Base-by-base conservation (phyloP, 1,140 invertebrate species). In the Saccostrea glomerata region DNA sequence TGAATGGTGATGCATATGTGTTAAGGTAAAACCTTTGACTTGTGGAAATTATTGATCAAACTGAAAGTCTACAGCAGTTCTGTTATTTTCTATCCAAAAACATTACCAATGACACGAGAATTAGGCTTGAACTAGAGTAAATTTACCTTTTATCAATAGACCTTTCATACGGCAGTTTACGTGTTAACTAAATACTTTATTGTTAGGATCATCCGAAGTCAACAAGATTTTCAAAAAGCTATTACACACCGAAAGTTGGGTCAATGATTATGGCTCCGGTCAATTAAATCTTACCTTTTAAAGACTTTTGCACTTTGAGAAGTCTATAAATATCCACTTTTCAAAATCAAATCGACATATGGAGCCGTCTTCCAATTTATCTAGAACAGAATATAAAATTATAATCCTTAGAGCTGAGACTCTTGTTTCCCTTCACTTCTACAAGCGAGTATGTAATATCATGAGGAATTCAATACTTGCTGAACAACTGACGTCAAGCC, bases 401-500 rank as follows among this genome's bases (percentile, higher is more conserved):
- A 77, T 77, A 77, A 77, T 77, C 23, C 70, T 36, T 77, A 77
- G 70, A 30, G 70, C 25, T 36, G 23, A 36, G 25, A 36, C 30
- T 77, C 60, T 77, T 77, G 70, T 77, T 77, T 77, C 70, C 60
- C 70, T 77, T 36, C 25, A 36, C 70, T 77, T 77, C 70, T 25
- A 77, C 70, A 30, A 77, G 70, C 70, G 70, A 77, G 70, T 77
- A 36, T 77, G 70, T 77, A 77, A 77, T 77, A 77, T 77, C 30
- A 36, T 25, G 23, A 77, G 70, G 23, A 77, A 77, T 77, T 77
- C 70, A 77, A 77, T 77, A 77, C 70, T 77, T 77, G 70, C 70
- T 30, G 70, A 77, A 77, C 70, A 77, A 77, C 70, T 77, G 70
- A 77, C 70, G 70, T 77, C 70, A 77, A 77, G 25, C 70, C 70